These are phyloP conservation scores for Lithosia quadra DNA, from an alignment of 2,888 invertebrate species.

Conservation along the genomic window DNA sequence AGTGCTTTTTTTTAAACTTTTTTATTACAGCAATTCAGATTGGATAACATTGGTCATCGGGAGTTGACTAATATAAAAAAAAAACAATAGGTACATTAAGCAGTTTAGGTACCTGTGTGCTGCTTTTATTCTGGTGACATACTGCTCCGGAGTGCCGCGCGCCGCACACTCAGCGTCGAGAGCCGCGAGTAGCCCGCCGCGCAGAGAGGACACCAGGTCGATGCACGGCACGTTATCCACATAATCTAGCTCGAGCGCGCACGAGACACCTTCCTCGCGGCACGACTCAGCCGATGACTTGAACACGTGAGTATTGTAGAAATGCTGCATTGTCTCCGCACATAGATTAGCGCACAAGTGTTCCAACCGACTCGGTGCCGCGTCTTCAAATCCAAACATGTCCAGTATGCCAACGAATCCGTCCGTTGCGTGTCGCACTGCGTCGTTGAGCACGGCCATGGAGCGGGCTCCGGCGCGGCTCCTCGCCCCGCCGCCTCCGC, in stretches of 20 bases:
- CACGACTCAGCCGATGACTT: conserved; percentile 97
- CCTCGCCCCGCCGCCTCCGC: conserved; percentile 80
- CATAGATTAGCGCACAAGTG: conserved; percentile 98
- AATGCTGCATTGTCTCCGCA: conserved; percentile 99
- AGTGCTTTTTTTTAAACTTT: no score
- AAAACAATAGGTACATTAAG: not conserved
- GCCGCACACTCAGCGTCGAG: conserved; percentile 97
- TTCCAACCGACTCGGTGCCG: conserved; percentile 95
- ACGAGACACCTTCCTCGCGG: conserved; percentile 96
- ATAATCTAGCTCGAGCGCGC: conserved; percentile 96
- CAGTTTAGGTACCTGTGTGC: conserved; percentile 65
- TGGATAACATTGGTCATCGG: no score
- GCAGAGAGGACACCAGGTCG: conserved; percentile 96
- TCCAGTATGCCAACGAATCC: conserved; percentile 98
- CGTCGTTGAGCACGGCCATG: conserved; percentile 96
- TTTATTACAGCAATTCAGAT: no score
- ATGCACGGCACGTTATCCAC: conserved; percentile 98
- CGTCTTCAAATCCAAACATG: conserved; percentile 98
- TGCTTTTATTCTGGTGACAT: conserved; percentile 71
- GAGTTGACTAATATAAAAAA: not conserved
- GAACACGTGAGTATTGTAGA: conserved; percentile 98
- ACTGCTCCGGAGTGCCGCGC: conserved; percentile 89
- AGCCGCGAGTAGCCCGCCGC: conserved; percentile 96
- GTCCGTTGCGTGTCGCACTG: conserved; percentile 96
- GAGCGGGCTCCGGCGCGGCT: conserved; percentile 94